A percentile compares a stretch with the other conserved stretches of the same genome.
Evolutionary conservation across 2,888 invertebrate species (phyloP).

Genomic region (Drosophila paracracens): DNA sequence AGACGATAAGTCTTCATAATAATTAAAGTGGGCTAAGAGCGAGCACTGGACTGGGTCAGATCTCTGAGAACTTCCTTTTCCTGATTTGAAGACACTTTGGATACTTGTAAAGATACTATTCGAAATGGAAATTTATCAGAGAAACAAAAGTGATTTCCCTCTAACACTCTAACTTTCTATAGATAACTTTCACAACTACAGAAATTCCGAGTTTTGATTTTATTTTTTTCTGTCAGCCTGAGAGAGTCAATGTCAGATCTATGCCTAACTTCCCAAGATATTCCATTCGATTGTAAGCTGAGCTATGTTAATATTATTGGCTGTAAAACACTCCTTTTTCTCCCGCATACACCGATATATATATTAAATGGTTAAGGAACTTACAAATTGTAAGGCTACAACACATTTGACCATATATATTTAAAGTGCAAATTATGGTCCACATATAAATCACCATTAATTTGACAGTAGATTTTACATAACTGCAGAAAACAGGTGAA

Average conservation of each 20-base stretch:
- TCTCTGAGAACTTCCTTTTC: background rate
- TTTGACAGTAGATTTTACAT: conserved; percentile 79
- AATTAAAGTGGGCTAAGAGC: background rate
- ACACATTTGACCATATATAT: conserved; percentile 35
- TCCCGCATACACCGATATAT: background rate
- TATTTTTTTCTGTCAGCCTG: background rate
- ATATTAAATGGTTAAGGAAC: conserved; percentile 2
- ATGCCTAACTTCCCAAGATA: background rate
- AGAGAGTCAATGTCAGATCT: background rate
- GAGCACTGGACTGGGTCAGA: background rate
- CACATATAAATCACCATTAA: conserved; percentile 79
- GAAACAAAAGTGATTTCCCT: background rate
- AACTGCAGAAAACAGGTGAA: conserved; percentile 74
- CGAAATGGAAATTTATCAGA: background rate
- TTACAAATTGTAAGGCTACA: conserved; percentile 10
- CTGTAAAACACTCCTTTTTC: background rate
- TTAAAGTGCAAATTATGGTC: conserved; percentile 64
- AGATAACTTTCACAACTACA: background rate
- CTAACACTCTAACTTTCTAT: background rate
- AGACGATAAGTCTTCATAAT: background rate
- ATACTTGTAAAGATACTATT: background rate
- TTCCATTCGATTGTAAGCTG: background rate
- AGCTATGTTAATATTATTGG: background rate
- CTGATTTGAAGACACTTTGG: background rate
- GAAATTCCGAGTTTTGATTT: background rate